A percentile compares a stretch with the other conserved stretches of the same genome.
These are phyloP conservation scores for Glossophaga mutica DNA, from an alignment of 2,797 vertebrate genomes.

Conservation along the genomic window DNA sequence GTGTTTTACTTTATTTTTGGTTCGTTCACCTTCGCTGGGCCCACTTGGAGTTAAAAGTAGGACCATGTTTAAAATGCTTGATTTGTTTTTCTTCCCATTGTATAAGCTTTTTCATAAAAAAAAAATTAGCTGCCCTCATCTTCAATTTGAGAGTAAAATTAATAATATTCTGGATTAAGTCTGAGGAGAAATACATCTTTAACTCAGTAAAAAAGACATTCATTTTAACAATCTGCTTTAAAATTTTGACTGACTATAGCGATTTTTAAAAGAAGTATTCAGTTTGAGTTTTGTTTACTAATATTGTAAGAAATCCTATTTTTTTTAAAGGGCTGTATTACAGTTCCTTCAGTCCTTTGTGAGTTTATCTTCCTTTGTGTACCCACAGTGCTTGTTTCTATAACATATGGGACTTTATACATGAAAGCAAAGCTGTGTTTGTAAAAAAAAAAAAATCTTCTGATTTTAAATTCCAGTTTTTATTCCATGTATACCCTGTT, in stretches of 20 bases:
- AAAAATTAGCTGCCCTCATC: neutral
- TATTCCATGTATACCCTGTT: constrained; percentile 79
- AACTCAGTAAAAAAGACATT: constrained; percentile 40
- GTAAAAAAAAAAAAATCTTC: constrained; percentile 43
- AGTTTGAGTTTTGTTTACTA: constrained; percentile 73
- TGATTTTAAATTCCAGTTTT: constrained; percentile 80
- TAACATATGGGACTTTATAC: constrained; percentile 76
- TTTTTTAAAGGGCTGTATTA: neutral
- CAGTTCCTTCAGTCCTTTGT: constrained; percentile 60
- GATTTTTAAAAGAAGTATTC: constrained; percentile 74
- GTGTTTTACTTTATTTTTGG: neutral
- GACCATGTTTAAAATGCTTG: neutral
- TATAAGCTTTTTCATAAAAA: neutral
- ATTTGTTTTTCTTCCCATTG: neutral
- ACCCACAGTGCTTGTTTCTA: constrained; percentile 77
- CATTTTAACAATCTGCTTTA: constrained; percentile 71
- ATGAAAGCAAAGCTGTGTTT: constrained; percentile 72
- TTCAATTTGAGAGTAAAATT: constrained; percentile 58
- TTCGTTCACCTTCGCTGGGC: neutral
- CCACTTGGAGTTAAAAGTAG: neutral
- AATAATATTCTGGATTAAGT: constrained; percentile 30
- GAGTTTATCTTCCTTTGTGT: constrained; percentile 76
- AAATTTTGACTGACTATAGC: constrained; percentile 60
- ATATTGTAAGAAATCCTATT: constrained; percentile 75
- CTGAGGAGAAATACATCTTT: constrained; percentile 22